These are phyloP conservation scores for Nyctibius bracteatus DNA, from an alignment of 2,113 vertebrate species.

Conservation along the genomic window DNA sequence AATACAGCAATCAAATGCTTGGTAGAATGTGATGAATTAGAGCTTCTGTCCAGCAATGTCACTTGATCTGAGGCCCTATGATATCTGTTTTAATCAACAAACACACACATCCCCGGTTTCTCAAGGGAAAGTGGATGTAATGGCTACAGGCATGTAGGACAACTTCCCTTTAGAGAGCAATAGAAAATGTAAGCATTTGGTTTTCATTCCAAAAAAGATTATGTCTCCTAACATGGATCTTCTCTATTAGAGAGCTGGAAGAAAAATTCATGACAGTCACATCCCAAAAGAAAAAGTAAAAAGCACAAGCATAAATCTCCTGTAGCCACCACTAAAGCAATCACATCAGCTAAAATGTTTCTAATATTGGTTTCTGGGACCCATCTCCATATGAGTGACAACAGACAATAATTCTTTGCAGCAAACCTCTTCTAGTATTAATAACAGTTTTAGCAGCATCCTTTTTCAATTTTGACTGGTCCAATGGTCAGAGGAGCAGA, in stretches of 20 bases:
- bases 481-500: neutral
- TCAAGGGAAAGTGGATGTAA: neutral
- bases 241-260: neutral
- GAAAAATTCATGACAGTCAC: neutral
- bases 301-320: neutral
- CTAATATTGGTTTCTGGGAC: neutral
- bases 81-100: neutral
- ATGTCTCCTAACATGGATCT: neutral
- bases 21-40: neutral
- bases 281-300: neutral
- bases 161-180: constrained; percentile 70
- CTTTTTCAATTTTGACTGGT: neutral
- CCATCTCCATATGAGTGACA: neutral
- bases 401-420: neutral
- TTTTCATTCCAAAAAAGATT: neutral
- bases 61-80: neutral
- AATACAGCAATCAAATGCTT: neutral
- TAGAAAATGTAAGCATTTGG: neutral
- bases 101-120: neutral
- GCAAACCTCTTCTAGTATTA: neutral
- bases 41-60: neutral
- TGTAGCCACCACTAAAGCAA: neutral
- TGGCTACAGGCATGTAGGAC: constrained; percentile 30
- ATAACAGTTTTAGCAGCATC: neutral
- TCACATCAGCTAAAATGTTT: neutral